phyloP scores from a whole-genome alignment of 2,888 invertebrate genomes.

The Ectropis crepuscularia region DNA sequence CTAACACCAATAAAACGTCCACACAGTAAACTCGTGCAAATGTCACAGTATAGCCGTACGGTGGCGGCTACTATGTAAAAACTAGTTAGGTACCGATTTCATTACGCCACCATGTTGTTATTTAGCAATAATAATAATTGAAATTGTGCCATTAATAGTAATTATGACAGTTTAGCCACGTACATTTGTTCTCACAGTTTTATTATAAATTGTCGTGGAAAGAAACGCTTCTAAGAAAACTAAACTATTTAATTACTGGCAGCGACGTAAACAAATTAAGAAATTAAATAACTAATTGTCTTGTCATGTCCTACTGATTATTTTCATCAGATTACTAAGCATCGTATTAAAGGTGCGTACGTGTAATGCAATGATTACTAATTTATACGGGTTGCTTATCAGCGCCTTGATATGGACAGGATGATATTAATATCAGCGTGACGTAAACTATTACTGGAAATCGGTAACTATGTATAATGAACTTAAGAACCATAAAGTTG shows the following conservation, averaged over 20 bases:
- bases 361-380: not conserved
- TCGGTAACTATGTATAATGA: no score
- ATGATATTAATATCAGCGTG: no score
- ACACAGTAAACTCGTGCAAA: not conserved
- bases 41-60: not conserved
- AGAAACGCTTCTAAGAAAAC: constrained; percentile 4
- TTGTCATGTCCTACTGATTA: not conserved
- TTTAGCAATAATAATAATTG: constrained; percentile 17
- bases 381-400: no score
- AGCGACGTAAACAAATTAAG: constrained; percentile 13
- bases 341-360: not conserved
- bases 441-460: no score
- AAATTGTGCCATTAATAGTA: constrained; percentile 48
- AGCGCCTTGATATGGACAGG: no score
- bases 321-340: not conserved
- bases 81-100: constrained; percentile 9
- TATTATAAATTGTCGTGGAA: constrained; percentile 16
- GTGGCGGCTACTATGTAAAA: constrained; percentile 9
- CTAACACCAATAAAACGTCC: constrained; percentile 8
- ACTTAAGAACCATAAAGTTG: no score
- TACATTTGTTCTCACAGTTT: constrained; percentile 54
- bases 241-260: not conserved
- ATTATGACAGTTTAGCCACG: constrained; percentile 52
- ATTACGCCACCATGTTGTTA: not conserved
- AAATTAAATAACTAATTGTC: constrained; percentile 6